phyloP scores from a whole-genome alignment of 2,888 invertebrate genomes.

The Heliconius ethilla region DNA sequence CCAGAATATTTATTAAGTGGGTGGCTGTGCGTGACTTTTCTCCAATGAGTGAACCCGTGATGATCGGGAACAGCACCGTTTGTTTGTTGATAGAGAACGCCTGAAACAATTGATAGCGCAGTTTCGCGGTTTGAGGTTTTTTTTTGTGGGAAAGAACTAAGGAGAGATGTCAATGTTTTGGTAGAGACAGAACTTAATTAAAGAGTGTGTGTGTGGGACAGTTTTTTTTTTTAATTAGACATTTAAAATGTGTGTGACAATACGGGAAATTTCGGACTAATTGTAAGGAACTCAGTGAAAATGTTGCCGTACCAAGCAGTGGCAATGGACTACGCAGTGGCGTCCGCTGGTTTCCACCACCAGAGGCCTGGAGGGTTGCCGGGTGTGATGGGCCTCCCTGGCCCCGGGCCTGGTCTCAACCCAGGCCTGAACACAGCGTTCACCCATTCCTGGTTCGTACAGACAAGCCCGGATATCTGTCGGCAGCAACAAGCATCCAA shows the following conservation, averaged over 20 bases:
- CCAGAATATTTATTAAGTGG: constrained; percentile 84
- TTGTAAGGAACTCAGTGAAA: constrained; percentile 54
- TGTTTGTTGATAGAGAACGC: constrained; percentile 73
- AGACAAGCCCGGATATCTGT: constrained; percentile 94
- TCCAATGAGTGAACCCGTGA: constrained; percentile 76
- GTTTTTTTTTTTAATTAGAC: constrained; percentile 21
- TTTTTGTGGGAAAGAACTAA: constrained; percentile 39
- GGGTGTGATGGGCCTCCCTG: constrained; percentile 82
- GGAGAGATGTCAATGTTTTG: constrained; percentile 45
- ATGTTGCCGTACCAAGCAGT: constrained; percentile 95
- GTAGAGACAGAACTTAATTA: constrained; percentile 17
- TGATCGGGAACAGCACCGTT: constrained; percentile 73
- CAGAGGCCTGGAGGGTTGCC: constrained; percentile 79
- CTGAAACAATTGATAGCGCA: constrained; percentile 51
- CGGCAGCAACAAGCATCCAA: constrained; percentile 89
- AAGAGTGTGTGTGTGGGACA: constrained; percentile 52
- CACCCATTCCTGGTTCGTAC: constrained; percentile 97
- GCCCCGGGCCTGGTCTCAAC: constrained; percentile 76
- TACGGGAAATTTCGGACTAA: constrained; percentile 55
- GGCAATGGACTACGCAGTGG: constrained; percentile 91
- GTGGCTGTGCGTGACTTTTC: constrained; percentile 82
- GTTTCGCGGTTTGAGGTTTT: constrained; percentile 48
- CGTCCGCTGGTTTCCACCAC: constrained; percentile 78
- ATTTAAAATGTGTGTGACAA: constrained; percentile 57
- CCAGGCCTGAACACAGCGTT: constrained; percentile 87